Conservation (phyloP, 92 coral and sea anemone species). For the Epizoanthus rinbou region DNA sequence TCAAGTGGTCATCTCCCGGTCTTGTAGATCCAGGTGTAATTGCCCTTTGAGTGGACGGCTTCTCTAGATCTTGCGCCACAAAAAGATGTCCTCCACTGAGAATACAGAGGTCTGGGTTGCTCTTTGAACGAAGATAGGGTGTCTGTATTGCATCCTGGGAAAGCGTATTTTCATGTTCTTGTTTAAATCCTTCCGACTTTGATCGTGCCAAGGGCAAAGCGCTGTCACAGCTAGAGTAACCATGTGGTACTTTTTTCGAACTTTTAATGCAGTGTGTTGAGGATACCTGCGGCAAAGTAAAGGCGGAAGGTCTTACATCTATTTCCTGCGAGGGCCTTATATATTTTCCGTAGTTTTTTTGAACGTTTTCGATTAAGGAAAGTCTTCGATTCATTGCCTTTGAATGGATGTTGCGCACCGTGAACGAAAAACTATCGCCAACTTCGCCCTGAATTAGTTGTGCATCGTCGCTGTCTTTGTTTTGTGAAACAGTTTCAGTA, state of each 20-base stretch:
- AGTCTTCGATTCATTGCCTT: slow-evolving; percentile 13
- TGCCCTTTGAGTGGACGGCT: not conserved
- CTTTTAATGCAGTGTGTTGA: not conserved
- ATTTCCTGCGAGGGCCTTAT: slow-evolving; percentile 25
- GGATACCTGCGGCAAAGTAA: not conserved
- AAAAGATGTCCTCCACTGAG: too few species aligned
- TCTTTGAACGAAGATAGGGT: slow-evolving; percentile 16
- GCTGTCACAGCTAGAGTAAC: not conserved
- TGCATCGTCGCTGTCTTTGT: not conserved
- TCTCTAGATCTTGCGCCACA: not conserved
- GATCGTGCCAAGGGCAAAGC: not conserved
- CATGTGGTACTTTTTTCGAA: not conserved
- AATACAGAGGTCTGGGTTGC: not conserved
- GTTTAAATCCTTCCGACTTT: not conserved
- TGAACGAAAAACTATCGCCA: not conserved
- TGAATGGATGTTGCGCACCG: slow-evolving; percentile 12
- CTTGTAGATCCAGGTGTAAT: not conserved
- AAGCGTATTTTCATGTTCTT: not conserved
- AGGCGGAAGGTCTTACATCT: not conserved
- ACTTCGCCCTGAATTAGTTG: not conserved
- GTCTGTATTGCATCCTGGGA: not conserved
- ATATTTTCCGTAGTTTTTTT: slow-evolving; percentile 28
- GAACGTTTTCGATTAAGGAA: slow-evolving; percentile 29
- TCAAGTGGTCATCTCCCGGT: not conserved
- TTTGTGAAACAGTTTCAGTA: not conserved